A percentile compares a stretch with the other conserved stretches of the same genome.
Evolutionary conservation across 37 sponge, comb jelly and placozoan genomes (phyloP).

Genomic region (Geodia barretti): DNA sequence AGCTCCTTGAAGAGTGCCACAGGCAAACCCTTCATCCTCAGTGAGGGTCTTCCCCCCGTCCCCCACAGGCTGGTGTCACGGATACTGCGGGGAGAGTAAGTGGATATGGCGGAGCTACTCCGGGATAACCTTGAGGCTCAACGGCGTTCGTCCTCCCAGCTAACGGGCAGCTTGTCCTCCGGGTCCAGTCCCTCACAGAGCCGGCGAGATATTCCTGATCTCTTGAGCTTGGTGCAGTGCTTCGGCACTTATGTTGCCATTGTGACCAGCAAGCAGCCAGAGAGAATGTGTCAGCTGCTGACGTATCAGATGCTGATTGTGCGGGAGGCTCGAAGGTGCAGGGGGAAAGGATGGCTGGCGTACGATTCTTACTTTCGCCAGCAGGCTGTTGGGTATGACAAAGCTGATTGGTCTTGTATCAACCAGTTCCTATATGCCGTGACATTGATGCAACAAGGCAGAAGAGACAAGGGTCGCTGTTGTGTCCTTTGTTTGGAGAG

Average conservation of each 20-base stretch:
- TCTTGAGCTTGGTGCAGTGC: neutral
- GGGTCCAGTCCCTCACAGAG: neutral
- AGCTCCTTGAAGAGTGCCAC: too few species aligned
- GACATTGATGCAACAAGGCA: neutral
- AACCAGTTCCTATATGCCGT: neutral
- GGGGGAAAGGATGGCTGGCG: slow-evolving; percentile 1
- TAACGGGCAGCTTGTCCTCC: neutral
- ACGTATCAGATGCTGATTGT: neutral
- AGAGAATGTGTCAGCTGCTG: neutral
- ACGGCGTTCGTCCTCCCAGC: neutral
- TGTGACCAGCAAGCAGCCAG: neutral
- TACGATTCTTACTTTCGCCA: neutral
- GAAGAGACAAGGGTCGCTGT: neutral
- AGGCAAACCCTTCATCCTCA: neutral
- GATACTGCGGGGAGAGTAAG: too few species aligned
- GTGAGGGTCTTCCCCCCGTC: neutral
- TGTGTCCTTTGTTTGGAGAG: neutral
- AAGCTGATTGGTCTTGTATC: neutral
- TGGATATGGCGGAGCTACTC: neutral
- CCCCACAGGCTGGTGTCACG: neutral
- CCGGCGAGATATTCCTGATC: slow-evolving; percentile 2
- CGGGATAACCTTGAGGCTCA: slow-evolving; percentile 7
- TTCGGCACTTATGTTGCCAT: neutral
- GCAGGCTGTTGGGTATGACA: neutral
- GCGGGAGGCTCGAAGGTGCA: neutral